Conservation (phyloP, 2,797 vertebrate genomes). For the Eutrigla gurnardus region DNA sequence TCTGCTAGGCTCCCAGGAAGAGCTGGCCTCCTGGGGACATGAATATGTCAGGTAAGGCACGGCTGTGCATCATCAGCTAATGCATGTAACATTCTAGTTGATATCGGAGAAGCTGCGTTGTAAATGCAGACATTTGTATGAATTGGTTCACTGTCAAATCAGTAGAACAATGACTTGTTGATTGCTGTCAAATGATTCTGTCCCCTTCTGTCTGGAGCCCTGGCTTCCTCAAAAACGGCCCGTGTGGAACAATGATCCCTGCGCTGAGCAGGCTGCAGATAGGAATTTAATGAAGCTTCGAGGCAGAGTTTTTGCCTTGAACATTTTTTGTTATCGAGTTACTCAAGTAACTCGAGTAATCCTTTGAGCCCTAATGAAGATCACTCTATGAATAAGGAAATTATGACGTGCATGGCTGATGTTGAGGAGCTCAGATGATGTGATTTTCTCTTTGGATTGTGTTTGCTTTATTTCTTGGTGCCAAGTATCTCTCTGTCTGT, state of each 20-base stretch:
- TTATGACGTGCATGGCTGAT: background rate
- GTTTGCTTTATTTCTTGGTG: background rate
- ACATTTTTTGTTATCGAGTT: no score
- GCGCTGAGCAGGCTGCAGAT: no score
- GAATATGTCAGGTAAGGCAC: conserved; percentile 93
- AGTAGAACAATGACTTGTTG: background rate
- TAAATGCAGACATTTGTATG: background rate
- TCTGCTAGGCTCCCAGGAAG: conserved; percentile 95
- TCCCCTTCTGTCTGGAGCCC: no score
- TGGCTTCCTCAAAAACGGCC: no score
- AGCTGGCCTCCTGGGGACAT: conserved; percentile 97
- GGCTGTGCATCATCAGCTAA: background rate
- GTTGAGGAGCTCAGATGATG: background rate
- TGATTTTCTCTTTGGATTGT: background rate
- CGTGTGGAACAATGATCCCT: no score
- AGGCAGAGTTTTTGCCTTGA: no score
- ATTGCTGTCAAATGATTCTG: background rate
- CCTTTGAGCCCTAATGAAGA: background rate
- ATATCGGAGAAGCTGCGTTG: background rate
- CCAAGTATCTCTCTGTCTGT: background rate
- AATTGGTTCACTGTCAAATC: background rate
- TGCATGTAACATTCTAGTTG: background rate
- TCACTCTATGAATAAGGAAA: background rate
- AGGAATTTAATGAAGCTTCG: no score
- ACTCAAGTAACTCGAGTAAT: no score